These are phyloP conservation scores for Gymnocheta viridis DNA, from an alignment of 2,888 invertebrate species.

Conservation along the genomic window DNA sequence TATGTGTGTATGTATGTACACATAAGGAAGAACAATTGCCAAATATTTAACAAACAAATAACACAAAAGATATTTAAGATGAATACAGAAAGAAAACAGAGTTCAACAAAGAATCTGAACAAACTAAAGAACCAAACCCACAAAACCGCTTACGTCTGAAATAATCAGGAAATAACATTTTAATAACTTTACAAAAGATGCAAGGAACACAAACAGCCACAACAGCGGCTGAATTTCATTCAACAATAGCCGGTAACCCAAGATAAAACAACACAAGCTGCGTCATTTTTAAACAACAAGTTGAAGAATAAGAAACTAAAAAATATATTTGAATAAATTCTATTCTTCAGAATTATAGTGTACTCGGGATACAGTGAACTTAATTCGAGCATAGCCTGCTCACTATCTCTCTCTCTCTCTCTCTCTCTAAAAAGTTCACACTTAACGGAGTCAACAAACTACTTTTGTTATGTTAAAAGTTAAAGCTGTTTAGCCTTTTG, in stretches of 20 bases:
- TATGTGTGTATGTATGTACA: neutral
- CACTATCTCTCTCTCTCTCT: too few species aligned
- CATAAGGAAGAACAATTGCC: slow-evolving; percentile 15
- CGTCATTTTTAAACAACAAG: neutral
- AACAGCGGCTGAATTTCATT: slow-evolving; percentile 4
- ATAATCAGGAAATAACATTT: slow-evolving; percentile 70
- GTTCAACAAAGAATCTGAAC: slow-evolving; percentile 23
- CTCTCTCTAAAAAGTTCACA: too few species aligned
- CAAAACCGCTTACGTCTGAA: slow-evolving; percentile 58
- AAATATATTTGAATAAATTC: neutral
- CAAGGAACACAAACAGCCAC: slow-evolving; percentile 21
- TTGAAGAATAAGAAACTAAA: neutral
- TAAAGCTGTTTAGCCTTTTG: too few species aligned
- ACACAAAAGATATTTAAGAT: neutral
- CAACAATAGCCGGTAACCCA: slow-evolving; percentile 17
- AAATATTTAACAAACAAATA: slow-evolving; percentile 24
- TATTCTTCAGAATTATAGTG: too few species aligned
- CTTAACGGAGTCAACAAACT: too few species aligned
- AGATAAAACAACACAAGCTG: neutral
- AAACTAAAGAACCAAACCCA: slow-evolving; percentile 47
- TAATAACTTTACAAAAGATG: slow-evolving; percentile 66
- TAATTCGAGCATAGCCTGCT: too few species aligned
- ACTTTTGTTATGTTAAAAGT: too few species aligned
- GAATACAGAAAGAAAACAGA: neutral
- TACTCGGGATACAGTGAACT: too few species aligned